These are phyloP conservation scores for Tympanoctomys barrerae DNA, from an alignment of 2,797 vertebrate species.

Conservation along the genomic window DNA sequence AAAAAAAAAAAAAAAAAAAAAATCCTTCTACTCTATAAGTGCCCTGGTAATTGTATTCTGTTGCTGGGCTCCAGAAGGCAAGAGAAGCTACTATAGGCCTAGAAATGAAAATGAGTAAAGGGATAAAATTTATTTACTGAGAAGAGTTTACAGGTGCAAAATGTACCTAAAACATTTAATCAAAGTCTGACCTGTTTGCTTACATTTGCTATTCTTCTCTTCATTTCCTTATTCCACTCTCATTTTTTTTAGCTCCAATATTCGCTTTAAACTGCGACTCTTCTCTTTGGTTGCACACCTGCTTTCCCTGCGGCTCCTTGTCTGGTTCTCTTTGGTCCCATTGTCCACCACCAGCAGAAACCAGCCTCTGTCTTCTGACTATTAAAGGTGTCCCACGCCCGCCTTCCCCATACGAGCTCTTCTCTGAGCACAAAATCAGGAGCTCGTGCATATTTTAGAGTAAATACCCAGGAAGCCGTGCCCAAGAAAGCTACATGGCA, in stretches of 20 bases:
- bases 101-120: constrained; percentile 54
- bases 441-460: neutral
- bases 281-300: neutral
- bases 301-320: neutral
- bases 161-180: neutral
- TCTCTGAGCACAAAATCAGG: neutral
- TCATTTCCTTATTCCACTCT: neutral
- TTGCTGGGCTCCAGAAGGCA: neutral
- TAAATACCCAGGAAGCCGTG: neutral
- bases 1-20: too few relatives aligned
- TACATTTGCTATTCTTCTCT: neutral
- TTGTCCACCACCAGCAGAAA: neutral
- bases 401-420: neutral
- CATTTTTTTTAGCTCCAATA: neutral
- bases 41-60: neutral
- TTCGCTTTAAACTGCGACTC: neutral
- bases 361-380: neutral
- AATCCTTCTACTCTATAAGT: neutral
- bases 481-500: neutral
- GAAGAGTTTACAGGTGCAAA: constrained; percentile 31
- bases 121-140: neutral
- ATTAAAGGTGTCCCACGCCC: neutral
- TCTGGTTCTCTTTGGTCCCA: neutral
- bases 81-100: constrained; percentile 35
- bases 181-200: constrained; percentile 20